Evolutionary conservation across 2,888 invertebrate species (phyloP).

Genomic region (Tetramorium bicarinatum): DNA sequence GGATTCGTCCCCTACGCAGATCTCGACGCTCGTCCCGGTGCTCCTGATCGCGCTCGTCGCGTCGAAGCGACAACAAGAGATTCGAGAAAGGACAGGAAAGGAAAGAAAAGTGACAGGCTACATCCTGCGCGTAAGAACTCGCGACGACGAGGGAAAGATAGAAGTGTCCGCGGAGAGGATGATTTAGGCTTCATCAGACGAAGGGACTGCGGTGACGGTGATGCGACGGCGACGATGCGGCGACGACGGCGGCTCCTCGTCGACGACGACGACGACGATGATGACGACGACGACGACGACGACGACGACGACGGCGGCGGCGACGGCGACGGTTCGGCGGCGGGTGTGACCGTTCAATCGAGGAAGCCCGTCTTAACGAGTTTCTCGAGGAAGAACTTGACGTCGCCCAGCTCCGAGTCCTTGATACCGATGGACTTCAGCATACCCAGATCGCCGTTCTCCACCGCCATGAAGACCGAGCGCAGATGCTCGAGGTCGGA

Average conservation of each 20-base stretch:
- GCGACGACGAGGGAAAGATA: constrained; percentile 11
- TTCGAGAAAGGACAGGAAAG: constrained; percentile 8
- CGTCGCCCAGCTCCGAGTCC: constrained; percentile 97
- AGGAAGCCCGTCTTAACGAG: constrained; percentile 98
- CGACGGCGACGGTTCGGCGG: background rate
- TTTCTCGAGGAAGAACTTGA: constrained; percentile 98
- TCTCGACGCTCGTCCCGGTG: constrained; percentile 25
- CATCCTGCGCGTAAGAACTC: constrained; percentile 6
- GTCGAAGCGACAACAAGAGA: constrained; percentile 21
- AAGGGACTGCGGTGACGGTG: constrained; percentile 32
- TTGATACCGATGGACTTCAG: constrained; percentile 97
- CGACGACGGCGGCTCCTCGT: constrained; percentile 11
- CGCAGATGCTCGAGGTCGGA: constrained; percentile 97
- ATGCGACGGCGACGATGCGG: constrained; percentile 17
- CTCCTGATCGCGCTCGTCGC: constrained; percentile 16
- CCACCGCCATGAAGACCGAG: constrained; percentile 98
- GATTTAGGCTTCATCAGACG: constrained; percentile 46
- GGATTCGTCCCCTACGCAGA: background rate
- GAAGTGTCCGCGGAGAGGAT: constrained; percentile 10
- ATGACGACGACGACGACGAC: constrained; percentile 2
- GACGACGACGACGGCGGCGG: background rate
- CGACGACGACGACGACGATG: constrained; percentile 11
- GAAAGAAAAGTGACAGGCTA: constrained; percentile 15
- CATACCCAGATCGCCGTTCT: constrained; percentile 97
- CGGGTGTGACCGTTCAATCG: constrained; percentile 89